Evolutionary conservation across 2,113 vertebrate species (phyloP).

Genomic region (Phalacrocorax carbo): DNA sequence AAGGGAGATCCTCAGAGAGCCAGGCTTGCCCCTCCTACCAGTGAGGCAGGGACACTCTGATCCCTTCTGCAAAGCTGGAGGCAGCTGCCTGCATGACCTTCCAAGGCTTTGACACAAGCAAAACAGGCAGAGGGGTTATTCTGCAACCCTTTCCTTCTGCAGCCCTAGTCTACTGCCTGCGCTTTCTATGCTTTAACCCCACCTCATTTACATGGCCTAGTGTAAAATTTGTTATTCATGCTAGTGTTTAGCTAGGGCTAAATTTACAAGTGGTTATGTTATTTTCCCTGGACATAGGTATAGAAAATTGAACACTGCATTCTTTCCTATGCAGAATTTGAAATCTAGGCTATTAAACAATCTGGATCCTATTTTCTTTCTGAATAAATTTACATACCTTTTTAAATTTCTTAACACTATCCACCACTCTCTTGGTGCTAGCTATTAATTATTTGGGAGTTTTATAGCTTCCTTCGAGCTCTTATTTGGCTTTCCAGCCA

Average conservation of each 20-base stretch:
- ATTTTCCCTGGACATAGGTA: background rate
- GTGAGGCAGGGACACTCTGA: background rate
- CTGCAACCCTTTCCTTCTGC: background rate
- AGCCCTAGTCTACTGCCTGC: background rate
- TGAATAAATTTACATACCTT: background rate
- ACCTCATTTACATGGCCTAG: background rate
- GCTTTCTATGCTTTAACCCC: background rate
- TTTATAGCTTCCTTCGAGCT: background rate
- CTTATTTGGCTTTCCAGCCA: background rate
- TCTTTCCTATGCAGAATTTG: background rate
- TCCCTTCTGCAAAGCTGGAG: background rate
- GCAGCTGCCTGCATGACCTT: background rate
- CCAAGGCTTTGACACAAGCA: background rate
- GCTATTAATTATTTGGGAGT: background rate
- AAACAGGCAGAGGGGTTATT: background rate
- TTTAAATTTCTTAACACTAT: background rate
- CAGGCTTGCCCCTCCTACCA: background rate
- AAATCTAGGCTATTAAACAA: background rate
- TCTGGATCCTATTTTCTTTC: background rate
- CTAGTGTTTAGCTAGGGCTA: background rate
- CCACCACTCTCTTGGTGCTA: background rate
- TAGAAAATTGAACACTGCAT: background rate
- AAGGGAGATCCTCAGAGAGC: background rate
- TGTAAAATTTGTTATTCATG: background rate
- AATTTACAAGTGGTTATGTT: background rate